phyloP scores from a whole-genome alignment of 2,797 vertebrate species.

The Molossus molossus region DNA sequence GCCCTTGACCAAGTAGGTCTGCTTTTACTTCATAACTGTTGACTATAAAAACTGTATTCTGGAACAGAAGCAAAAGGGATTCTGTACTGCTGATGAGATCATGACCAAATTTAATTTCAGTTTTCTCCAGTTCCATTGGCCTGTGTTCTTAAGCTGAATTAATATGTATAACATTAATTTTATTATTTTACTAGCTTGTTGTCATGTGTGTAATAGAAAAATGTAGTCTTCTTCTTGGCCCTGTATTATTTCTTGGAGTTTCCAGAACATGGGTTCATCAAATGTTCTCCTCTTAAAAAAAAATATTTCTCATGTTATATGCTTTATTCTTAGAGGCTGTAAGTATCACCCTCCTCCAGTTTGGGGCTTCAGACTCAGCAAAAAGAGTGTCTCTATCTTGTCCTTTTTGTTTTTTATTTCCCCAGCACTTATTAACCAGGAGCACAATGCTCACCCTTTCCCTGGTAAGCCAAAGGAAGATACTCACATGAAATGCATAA shows the following conservation, averaged over 20 bases:
- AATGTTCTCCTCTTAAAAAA: background rate
- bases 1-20: too few relatives aligned
- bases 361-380: background rate
- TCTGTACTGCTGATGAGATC: background rate
- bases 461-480: background rate
- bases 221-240: background rate
- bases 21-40: background rate
- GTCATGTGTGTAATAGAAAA: background rate
- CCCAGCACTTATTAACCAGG: background rate
- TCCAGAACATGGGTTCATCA: background rate
- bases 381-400: background rate
- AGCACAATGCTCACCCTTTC: background rate
- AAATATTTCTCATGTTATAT: background rate
- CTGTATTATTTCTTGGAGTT: slow-evolving; percentile 24
- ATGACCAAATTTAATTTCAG: background rate
- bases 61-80: background rate
- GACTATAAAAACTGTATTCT: background rate
- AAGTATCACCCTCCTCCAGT: background rate
- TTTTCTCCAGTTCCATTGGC: background rate
- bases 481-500: background rate
- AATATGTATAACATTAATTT: background rate
- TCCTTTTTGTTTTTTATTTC: background rate
- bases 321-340: background rate
- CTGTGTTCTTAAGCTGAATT: background rate
- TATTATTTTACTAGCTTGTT: background rate